Base-by-base conservation (phyloP, 2,888 invertebrate species). In the Antitype chi region DNA sequence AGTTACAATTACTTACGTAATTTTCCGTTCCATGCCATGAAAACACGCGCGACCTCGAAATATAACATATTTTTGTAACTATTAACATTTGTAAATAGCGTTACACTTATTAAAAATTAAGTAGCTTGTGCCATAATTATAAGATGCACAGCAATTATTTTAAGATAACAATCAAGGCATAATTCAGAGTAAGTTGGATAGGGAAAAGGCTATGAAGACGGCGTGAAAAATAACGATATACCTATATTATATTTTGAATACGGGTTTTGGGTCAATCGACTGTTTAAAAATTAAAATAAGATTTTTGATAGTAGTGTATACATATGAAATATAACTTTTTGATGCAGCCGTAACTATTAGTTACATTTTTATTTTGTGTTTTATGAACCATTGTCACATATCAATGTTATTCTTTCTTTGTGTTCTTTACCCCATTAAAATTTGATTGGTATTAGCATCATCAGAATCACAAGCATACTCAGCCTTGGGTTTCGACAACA, bases 1-100 rank as follows among this genome's bases (percentile, higher is more conserved):
- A 60, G 69, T 70, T 52, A 23, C 67, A 84, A 80, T 88, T 87
- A 82, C 75, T 88, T 87, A 82, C 75, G 69, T 70, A 86, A 88
- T 76, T 64, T 79, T 72, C 68, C 75, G 78, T 82, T 76, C 62
- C 78, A 87, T 60, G 66, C 84, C 79, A 84, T 71, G 70, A 72
- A 85, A 82, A 86, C 82, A 78, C 74, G 67, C 72, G 73, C 74
- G 84, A 73, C 86, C 86, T 80, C 81, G 77, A 82, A 77, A 63
- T 60, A 63, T 47, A 88, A 71, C 67, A 63, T 64, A 63, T 73
- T 78, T 75, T 76, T 70, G 68, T 75, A 76, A 84, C 66, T 69
- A 78, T 64, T 71, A 79, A 68, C 80, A 67, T 81, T 80, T 83
- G 85, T 81, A 78, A 81, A 82, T 84, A 82, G 52, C 67, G 69